These are phyloP conservation scores for Pseudochaenichthys georgianus DNA, from an alignment of 2,797 vertebrate species.

Conservation along the genomic window DNA sequence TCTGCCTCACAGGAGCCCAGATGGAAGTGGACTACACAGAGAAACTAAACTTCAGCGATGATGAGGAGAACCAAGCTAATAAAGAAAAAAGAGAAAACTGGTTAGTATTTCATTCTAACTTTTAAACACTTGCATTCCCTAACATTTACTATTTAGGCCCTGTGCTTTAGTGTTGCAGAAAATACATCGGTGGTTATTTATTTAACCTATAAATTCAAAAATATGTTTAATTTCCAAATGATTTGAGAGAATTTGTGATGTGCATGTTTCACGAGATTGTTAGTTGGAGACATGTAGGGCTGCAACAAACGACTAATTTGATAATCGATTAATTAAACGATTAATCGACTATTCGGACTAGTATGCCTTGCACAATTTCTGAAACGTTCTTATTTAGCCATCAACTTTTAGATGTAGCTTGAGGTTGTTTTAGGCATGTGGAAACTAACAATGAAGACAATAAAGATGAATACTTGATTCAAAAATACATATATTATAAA, in stretches of 20 bases:
- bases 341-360: no score
- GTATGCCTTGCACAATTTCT: no score
- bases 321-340: no score
- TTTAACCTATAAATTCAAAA: not conserved
- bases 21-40: slow-evolving; percentile 99
- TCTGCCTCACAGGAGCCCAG: slow-evolving; percentile 89
- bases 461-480: no score
- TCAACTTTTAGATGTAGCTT: no score
- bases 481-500: no score
- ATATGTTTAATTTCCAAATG: no score
- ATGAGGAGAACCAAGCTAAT: slow-evolving; percentile 94
- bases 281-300: not conserved
- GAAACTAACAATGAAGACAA: no score
- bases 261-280: not conserved
- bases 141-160: not conserved
- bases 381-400: no score
- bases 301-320: no score
- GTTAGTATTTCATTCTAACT: slow-evolving; percentile 74
- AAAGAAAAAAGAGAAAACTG: slow-evolving; percentile 93
- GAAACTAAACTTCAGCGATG: slow-evolving; percentile 98
- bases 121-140: not conserved
- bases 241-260: not conserved
- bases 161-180: not conserved
- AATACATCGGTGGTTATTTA: not conserved
- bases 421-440: no score